These are phyloP conservation scores for Philereme transversata DNA, from an alignment of 2,888 invertebrate species.

Conservation along the genomic window DNA sequence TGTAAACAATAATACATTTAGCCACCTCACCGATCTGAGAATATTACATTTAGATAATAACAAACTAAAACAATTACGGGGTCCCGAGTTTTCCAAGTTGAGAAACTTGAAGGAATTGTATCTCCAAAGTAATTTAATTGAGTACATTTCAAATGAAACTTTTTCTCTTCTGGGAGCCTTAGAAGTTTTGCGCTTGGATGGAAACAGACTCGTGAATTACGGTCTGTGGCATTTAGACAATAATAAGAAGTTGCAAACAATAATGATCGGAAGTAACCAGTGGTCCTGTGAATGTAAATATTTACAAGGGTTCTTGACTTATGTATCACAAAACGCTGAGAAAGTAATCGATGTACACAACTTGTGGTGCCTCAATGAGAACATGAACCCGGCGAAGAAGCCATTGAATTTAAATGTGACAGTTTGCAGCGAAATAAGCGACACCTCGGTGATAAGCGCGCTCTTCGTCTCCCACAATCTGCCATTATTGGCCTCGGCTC, in stretches of 20 bases:
- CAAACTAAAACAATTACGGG: conserved; percentile 89
- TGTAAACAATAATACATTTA: conserved; percentile 94
- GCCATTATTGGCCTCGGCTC: conserved; percentile 90
- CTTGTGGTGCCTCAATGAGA: conserved; percentile 90
- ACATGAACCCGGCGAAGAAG: conserved; percentile 87
- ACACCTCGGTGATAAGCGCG: conserved; percentile 90
- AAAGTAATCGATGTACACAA: conserved; percentile 89
- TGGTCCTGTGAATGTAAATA: conserved; percentile 97
- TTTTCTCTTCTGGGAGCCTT: conserved; percentile 90
- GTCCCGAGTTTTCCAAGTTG: conserved; percentile 93
- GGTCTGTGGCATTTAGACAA: conserved; percentile 91
- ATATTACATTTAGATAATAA: conserved; percentile 94
- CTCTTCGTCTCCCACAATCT: conserved; percentile 93
- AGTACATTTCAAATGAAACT: conserved; percentile 91
- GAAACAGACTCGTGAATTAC: conserved; percentile 92
- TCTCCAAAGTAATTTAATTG: conserved; percentile 93
- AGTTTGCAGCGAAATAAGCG: conserved; percentile 92
- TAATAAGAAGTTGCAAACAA: conserved; percentile 88
- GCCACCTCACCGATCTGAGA: conserved; percentile 89
- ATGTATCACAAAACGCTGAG: conserved; percentile 91
- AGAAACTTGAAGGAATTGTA: conserved; percentile 92
- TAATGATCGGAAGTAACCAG: conserved; percentile 91
- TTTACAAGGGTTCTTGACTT: conserved; percentile 91
- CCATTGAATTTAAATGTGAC: conserved; percentile 93
- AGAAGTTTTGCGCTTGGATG: conserved; percentile 92